These are phyloP conservation scores for Pollachius pollachius DNA, from an alignment of 2,113 vertebrate species.

Conservation along the genomic window DNA sequence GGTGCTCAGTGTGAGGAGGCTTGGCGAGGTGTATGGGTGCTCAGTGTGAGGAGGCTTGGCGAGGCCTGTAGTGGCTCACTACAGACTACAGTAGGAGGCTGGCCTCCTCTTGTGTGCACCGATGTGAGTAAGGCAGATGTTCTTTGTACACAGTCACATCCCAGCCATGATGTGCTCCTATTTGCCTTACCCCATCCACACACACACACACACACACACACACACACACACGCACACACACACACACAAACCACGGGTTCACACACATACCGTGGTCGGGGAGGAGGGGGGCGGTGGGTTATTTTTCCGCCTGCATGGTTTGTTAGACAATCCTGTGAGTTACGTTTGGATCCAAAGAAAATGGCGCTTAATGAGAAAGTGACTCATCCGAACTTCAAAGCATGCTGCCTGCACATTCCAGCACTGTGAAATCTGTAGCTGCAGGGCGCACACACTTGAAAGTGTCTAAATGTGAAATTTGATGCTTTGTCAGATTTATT, in stretches of 20 bases:
- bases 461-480: slow-evolving; percentile 55
- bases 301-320: slow-evolving; percentile 21
- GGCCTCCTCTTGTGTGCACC: slow-evolving; percentile 18
- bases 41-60: background rate
- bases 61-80: slow-evolving; percentile 1
- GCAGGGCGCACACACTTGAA: slow-evolving; percentile 62
- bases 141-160: slow-evolving; percentile 22
- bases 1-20: too few species aligned
- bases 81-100: too few species aligned
- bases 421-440: slow-evolving; percentile 65
- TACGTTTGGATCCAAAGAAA: slow-evolving; percentile 56
- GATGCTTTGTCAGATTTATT: slow-evolving; percentile 55
- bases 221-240: too few species aligned
- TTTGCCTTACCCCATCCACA: slow-evolving; percentile 29
- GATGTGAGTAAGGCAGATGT: slow-evolving; percentile 18
- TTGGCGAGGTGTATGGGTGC: background rate
- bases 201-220: background rate
- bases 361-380: slow-evolving; percentile 62
- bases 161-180: slow-evolving; percentile 25
- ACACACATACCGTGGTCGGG: too few species aligned
- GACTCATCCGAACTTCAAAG: slow-evolving; percentile 73
- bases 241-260: background rate
- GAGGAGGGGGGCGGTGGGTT: too few species aligned
- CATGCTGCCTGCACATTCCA: slow-evolving; percentile 50
- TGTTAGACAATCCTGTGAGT: slow-evolving; percentile 39